Evolutionary conservation across 2,797 vertebrate species (phyloP), one percentile per base, ranked within the genome.

Genomic region (Phataginus tetradactyla): DNA sequence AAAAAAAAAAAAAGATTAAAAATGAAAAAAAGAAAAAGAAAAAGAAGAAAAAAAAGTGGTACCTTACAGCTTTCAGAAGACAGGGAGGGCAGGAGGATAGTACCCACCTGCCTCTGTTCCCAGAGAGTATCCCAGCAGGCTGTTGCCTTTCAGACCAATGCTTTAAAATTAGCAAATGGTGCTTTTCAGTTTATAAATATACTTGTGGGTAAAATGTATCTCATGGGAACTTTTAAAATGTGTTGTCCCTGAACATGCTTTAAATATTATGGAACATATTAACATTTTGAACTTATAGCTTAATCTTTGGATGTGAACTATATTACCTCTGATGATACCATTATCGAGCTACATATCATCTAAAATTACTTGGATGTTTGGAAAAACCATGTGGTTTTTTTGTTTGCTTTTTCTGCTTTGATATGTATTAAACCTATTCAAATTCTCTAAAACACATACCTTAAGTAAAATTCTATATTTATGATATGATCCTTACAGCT

Each of bases 271-370:
- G 59, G 57, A 91, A 21, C 59, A 95, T 92, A 96, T 81, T 98
- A 94, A 94, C 88, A 96, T 98, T 98, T 97, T 96, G 77, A 97
- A 97, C 79, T 96, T 84, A 49, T 90, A 97, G 86, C 57, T 97
- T 72, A 96, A 64, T 66, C 61, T 53, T 93, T 93, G 32, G 61
- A 68, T 95, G 34, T 90, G 59, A 97, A 98, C 95, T 97, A 2
- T 45, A 11, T 45, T 45, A 45, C 45, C 9, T 45, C 45, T 96
- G 88, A 83, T 91, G 91, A 98, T 51, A 90, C 87, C 94, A 23
- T 89, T 96, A 96, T 96, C 97, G 95, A 97, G 97, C 84, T 88
- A 78, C 89, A 74, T 37, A 97, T 59, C 86, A 97, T 83, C 79
- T 97, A 96, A 97, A 96, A 32, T 71, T 90, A 53, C 75, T 94